Evolutionary conservation across 2,113 vertebrate genomes (phyloP).

Genomic region (Lophochroa leadbeateri): DNA sequence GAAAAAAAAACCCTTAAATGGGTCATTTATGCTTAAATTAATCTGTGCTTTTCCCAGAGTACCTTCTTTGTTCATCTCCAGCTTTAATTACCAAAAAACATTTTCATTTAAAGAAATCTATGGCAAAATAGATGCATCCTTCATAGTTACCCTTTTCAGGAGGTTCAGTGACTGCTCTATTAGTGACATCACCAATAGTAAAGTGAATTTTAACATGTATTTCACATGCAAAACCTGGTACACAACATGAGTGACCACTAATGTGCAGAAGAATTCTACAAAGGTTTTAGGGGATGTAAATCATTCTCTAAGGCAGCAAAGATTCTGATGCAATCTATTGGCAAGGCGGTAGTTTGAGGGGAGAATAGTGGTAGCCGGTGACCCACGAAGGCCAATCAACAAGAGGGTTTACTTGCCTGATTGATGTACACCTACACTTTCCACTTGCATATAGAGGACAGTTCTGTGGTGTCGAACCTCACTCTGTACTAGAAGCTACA

Average conservation of each 20-base stretch:
- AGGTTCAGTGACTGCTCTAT: not conserved
- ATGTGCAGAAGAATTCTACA: not conserved
- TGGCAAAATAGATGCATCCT: slow-evolving; percentile 28
- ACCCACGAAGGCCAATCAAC: not conserved
- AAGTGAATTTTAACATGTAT: slow-evolving; percentile 4
- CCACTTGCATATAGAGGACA: not conserved
- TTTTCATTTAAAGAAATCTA: slow-evolving; percentile 18
- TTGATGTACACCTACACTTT: not conserved
- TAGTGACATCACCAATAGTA: slow-evolving; percentile 46
- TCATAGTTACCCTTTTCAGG: slow-evolving; percentile 12
- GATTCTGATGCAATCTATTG: not conserved
- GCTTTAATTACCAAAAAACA: slow-evolving; percentile 47
- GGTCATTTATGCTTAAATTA: slow-evolving; percentile 59
- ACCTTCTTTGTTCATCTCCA: slow-evolving; percentile 42
- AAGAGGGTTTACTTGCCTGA: not conserved
- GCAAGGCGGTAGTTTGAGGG: not conserved
- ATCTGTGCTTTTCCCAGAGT: slow-evolving; percentile 18
- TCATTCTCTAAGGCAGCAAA: not conserved
- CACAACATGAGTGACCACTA: not conserved
- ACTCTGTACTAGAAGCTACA: not conserved
- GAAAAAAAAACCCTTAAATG: slow-evolving; percentile 26
- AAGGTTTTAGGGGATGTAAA: not conserved
- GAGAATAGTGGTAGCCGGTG: not conserved
- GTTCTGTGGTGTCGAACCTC: not conserved
- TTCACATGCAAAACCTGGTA: slow-evolving; percentile 14